phyloP scores from a whole-genome alignment of 1,140 invertebrate species.

The Cydia strobilella region DNA sequence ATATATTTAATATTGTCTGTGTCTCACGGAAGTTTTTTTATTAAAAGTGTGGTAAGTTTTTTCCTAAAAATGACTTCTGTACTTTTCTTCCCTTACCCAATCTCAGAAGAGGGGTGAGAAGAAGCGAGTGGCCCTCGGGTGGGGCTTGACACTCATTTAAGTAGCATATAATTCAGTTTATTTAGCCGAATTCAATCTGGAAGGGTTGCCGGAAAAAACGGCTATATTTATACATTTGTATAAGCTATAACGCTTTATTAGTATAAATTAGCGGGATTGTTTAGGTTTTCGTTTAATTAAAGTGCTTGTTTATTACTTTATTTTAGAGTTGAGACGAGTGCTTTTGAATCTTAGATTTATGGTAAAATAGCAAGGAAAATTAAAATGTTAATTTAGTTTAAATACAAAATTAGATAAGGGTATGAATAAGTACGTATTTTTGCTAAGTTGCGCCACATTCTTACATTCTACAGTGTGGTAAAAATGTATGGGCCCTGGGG shows the following conservation, averaged over 20 bases:
- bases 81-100: constrained; percentile 35
- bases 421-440: no score
- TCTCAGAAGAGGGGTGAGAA: constrained; percentile 62
- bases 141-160: constrained; percentile 76
- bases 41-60: neutral
- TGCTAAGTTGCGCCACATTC: no score
- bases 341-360: constrained; percentile 9
- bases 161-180: constrained; percentile 79
- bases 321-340: constrained; percentile 29
- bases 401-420: no score
- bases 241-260: constrained; percentile 58
- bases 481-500: no score
- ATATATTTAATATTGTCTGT: no score
- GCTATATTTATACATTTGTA: constrained; percentile 40
- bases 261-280: constrained; percentile 75
- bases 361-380: constrained; percentile 2
- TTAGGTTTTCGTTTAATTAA: constrained; percentile 57
- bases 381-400: neutral
- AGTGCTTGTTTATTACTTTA: constrained; percentile 26
- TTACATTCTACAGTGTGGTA: no score
- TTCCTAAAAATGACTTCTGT: constrained; percentile 34
- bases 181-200: constrained; percentile 76
- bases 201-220: constrained; percentile 66
- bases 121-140: constrained; percentile 63
- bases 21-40: no score